Evolutionary conservation across 2,888 invertebrate genomes (phyloP).

Genomic region (Cataglyphis cursor): DNA sequence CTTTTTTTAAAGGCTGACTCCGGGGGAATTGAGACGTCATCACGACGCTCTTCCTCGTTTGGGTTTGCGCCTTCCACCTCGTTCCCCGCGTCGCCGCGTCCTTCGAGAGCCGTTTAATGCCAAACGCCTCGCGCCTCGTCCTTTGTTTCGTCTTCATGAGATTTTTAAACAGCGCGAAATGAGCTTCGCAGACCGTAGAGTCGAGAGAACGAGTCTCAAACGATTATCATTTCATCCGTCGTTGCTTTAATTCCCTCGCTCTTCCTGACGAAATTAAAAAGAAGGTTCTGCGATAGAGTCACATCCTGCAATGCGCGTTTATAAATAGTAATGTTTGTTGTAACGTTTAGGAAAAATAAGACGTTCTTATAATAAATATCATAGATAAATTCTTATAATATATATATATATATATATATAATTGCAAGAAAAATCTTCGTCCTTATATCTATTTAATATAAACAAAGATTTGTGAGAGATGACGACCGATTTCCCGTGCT

Average conservation of each 20-base stretch:
- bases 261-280: conserved; percentile 67
- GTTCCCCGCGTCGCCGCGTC: conserved; percentile 60
- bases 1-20: conserved; percentile 77
- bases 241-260: conserved; percentile 75
- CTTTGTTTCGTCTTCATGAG: conserved; percentile 84
- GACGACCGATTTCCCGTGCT: not conserved
- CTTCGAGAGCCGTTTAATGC: conserved; percentile 80
- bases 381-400: not conserved
- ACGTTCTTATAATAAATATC: not conserved
- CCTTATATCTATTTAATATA: conserved; percentile 1
- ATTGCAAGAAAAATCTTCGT: not conserved
- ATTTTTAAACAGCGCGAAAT: conserved; percentile 84
- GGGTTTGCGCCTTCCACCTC: conserved; percentile 70
- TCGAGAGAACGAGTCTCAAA: conserved; percentile 70
- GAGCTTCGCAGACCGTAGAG: conserved; percentile 77
- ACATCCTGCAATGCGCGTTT: not conserved
- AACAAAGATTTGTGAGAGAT: not conserved
- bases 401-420: too few relatives aligned
- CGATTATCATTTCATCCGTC: conserved; percentile 80
- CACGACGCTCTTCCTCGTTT: conserved; percentile 77
- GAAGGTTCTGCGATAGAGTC: conserved; percentile 48
- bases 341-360: conserved; percentile 12
- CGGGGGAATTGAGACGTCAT: conserved; percentile 83
- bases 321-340: conserved; percentile 23
- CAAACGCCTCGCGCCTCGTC: conserved; percentile 73